Evolutionary conservation across 2,797 vertebrate species (phyloP).

Genomic region (Aphelocoma californica): DNA sequence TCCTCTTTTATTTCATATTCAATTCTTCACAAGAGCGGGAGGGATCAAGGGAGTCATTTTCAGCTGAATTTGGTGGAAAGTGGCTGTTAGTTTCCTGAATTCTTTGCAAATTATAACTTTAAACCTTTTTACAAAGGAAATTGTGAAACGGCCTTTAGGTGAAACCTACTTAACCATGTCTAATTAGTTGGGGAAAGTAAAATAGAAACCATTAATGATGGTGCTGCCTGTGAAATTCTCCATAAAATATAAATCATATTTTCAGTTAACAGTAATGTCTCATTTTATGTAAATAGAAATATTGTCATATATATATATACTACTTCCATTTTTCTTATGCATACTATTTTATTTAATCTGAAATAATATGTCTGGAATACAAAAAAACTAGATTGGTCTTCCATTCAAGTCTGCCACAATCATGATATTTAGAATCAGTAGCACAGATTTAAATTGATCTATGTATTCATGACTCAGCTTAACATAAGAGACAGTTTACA

Average conservation of each 20-base stretch:
- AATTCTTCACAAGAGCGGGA: neutral
- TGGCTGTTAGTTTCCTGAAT: neutral
- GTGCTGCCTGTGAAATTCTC: neutral
- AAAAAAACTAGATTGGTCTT: neutral
- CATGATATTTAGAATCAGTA: neutral
- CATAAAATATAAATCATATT: neutral
- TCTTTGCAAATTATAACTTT: neutral
- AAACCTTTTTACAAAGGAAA: neutral
- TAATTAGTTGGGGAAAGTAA: neutral
- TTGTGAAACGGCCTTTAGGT: neutral
- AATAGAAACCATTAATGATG: neutral
- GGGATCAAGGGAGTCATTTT: neutral
- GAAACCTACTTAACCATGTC: neutral
- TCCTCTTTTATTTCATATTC: neutral
- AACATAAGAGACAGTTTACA: neutral
- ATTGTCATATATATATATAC: neutral
- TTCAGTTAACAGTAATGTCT: neutral
- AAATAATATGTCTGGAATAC: neutral
- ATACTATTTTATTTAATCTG: neutral
- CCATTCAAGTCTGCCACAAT: neutral
- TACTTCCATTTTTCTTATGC: neutral
- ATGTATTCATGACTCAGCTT: neutral
- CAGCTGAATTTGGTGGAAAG: neutral
- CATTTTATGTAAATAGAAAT: neutral
- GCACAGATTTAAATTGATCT: neutral